Percentiles rank a stretch among this genome's conserved stretches.
phyloP scores from a whole-genome alignment of 2,888 invertebrate genomes.

The Griposia aprilina region DNA sequence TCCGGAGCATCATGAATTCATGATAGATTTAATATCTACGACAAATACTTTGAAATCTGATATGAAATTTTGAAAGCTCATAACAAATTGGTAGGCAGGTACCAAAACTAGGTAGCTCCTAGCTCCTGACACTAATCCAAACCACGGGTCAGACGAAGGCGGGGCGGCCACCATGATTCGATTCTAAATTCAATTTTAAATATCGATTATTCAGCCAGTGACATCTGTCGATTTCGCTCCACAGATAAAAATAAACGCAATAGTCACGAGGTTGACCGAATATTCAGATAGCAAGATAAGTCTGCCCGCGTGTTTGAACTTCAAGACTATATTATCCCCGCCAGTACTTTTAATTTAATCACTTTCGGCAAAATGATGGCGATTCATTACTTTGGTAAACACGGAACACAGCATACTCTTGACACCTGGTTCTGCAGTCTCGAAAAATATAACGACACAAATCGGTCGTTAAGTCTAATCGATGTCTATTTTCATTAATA shows the following conservation, averaged over 20 bases:
- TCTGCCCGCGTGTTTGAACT: too few species aligned
- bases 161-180: not conserved
- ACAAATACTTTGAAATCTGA: not conserved
- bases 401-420: too few species aligned
- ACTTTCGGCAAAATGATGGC: too few species aligned
- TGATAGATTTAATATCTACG: not conserved
- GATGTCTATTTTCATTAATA: too few species aligned
- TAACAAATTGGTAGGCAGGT: not conserved
- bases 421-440: too few species aligned
- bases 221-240: constrained; percentile 7
- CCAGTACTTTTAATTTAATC: too few species aligned
- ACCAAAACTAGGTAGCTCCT: not conserved
- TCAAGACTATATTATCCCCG: too few species aligned
- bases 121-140: not conserved
- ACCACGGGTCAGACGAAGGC: not conserved
- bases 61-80: not conserved
- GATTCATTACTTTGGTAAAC: too few species aligned
- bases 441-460: too few species aligned
- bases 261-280: not conserved
- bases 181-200: constrained; percentile 19
- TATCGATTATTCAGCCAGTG: constrained; percentile 26
- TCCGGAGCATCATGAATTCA: not conserved
- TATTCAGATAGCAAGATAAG: not conserved
- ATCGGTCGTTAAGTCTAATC: too few species aligned
- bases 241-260: constrained; percentile 14